A percentile compares a stretch with the other conserved stretches of the same genome.
Evolutionary conservation across 2,888 invertebrate genomes (phyloP).

Genomic region (Hyposoter dolosus): DNA sequence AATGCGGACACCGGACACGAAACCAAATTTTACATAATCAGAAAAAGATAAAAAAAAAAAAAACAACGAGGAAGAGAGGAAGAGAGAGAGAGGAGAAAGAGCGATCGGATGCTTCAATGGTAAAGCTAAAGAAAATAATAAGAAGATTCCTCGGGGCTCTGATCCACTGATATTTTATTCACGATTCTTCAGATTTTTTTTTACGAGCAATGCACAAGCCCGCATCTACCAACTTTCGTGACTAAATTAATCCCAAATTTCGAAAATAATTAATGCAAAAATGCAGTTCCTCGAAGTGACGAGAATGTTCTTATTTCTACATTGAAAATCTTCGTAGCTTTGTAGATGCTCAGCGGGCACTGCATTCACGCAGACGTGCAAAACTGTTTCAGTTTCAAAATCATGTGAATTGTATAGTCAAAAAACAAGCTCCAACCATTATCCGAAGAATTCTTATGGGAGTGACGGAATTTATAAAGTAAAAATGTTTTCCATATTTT

Average conservation of each 20-base stretch:
- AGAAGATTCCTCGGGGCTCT: constrained; percentile 22
- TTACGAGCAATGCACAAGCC: neutral
- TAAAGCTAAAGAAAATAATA: constrained; percentile 15
- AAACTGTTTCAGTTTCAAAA: neutral
- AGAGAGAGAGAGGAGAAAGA: neutral
- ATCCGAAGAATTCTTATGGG: neutral
- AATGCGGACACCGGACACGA: constrained; percentile 50
- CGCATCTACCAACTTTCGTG: neutral
- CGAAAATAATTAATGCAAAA: constrained; percentile 15
- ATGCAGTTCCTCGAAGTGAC: constrained; percentile 4
- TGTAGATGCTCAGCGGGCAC: neutral
- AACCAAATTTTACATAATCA: constrained; percentile 54
- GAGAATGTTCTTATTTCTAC: neutral
- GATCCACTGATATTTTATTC: constrained; percentile 29
- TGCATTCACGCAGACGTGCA: neutral
- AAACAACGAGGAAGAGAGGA: neutral
- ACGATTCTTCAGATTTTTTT: constrained; percentile 8
- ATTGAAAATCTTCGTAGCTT: neutral
- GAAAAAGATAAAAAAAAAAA: neutral
- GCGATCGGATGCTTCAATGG: neutral
- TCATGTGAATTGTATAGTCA: neutral
- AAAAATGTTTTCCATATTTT: neutral
- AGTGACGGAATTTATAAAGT: too few species aligned
- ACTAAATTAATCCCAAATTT: neutral
- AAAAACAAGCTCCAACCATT: neutral